Conservation (phyloP, 1,140 invertebrate genomes). For the Sitodiplosis mosellana region DNA sequence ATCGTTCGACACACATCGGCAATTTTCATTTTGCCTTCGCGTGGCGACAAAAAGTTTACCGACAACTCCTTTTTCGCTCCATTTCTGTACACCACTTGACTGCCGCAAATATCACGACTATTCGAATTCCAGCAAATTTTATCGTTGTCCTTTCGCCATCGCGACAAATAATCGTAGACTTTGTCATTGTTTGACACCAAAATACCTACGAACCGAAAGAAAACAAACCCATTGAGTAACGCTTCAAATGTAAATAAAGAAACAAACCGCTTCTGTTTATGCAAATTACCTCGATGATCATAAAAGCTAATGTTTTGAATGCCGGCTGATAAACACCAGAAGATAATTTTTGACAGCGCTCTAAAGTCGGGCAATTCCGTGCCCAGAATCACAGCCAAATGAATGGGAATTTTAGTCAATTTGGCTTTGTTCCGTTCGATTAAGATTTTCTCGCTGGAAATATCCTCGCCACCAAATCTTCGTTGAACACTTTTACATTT, state of each 20-base stretch:
- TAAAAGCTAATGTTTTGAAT: constrained; percentile 48
- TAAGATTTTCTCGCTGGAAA: not conserved
- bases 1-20: no score
- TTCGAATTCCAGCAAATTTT: constrained; percentile 28
- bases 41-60: no score
- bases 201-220: constrained; percentile 26
- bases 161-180: constrained; percentile 17
- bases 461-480: no score
- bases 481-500: not conserved
- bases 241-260: no score
- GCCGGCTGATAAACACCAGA: constrained; percentile 41
- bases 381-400: constrained; percentile 32
- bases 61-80: no score
- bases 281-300: constrained; percentile 45
- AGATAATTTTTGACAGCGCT: constrained; percentile 36
- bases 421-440: constrained; percentile 1
- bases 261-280: no score
- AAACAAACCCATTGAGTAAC: no score
- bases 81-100: no score
- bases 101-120: constrained; percentile 25
- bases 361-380: constrained; percentile 25
- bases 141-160: constrained; percentile 21
- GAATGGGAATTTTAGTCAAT: constrained; percentile 22
- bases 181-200: constrained; percentile 25
- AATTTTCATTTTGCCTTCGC: no score